These are phyloP conservation scores for Scophthalmus maximus DNA, from an alignment of 2,113 vertebrate species.

Conservation along the genomic window DNA sequence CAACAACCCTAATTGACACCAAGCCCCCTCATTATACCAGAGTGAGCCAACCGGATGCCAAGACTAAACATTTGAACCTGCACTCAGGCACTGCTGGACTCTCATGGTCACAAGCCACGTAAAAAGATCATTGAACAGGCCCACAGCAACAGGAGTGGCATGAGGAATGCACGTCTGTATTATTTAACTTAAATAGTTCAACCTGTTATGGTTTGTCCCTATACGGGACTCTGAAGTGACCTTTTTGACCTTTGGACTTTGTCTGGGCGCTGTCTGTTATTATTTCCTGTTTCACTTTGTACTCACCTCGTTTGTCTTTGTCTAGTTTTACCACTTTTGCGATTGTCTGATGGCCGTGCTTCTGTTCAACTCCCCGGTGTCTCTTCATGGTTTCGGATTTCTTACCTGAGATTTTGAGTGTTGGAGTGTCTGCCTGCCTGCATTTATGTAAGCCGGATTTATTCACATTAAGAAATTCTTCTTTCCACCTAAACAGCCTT, in stretches of 20 bases:
- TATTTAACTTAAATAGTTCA: not conserved
- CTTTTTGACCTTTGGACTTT: too few relatives aligned
- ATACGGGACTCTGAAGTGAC: too few relatives aligned
- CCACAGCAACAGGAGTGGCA: not conserved
- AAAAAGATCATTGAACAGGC: not conserved
- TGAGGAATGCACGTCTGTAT: not conserved
- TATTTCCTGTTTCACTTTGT: not conserved
- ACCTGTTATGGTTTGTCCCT: not conserved
- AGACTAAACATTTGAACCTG: slow-evolving; percentile 4
- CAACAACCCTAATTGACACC: slow-evolving; percentile 28
- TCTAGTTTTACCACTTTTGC: not conserved
- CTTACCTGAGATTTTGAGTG: too few relatives aligned
- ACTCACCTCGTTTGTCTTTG: not conserved
- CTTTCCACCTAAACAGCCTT: too few relatives aligned
- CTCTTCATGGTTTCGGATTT: too few relatives aligned
- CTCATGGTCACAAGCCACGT: slow-evolving; percentile 1
- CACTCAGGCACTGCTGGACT: not conserved
- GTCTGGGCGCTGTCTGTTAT: not conserved
- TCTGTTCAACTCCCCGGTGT: too few relatives aligned
- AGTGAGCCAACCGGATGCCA: slow-evolving; percentile 7
- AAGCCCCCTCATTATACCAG: slow-evolving; percentile 3
- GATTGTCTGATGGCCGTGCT: too few relatives aligned
- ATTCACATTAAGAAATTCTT: too few relatives aligned
- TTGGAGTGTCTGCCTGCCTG: too few relatives aligned
- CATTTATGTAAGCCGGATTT: too few relatives aligned